Percentiles rank a stretch among this genome's conserved stretches.
Conservation (phyloP, 2,113 vertebrate species). For the Rhombomys opimus region DNA sequence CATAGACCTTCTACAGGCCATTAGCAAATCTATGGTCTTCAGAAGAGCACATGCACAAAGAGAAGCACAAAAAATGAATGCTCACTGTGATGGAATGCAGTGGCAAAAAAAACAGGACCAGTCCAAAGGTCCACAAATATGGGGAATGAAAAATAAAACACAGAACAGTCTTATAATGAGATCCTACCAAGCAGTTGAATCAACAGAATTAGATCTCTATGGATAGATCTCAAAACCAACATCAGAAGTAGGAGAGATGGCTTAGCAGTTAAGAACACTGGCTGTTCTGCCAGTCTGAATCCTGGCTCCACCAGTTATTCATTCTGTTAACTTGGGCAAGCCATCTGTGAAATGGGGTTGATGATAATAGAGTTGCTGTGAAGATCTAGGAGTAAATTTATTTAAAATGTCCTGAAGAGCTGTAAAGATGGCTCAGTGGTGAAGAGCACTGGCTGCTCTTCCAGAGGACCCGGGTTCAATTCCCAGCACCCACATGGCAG, state of each 20-base stretch:
- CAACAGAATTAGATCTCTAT: conserved; percentile 38
- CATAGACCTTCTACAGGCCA: not conserved
- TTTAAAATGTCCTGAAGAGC: not conserved
- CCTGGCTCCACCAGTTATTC: conserved; percentile 28
- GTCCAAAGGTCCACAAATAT: conserved; percentile 37
- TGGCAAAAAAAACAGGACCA: not conserved
- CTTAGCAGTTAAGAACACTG: not conserved
- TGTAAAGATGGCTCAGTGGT: no score
- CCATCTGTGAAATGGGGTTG: conserved; percentile 45
- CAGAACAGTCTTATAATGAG: not conserved
- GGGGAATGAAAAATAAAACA: conserved; percentile 32
- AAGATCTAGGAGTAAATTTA: conserved; percentile 31
- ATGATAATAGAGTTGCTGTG: not conserved
- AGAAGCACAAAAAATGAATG: conserved; percentile 3
- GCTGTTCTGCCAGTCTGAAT: conserved; percentile 10
- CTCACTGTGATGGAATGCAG: not conserved
- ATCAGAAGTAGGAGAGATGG: not conserved
- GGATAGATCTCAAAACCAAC: conserved; percentile 52
- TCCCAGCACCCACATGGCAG: no score
- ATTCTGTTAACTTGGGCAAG: conserved; percentile 48
- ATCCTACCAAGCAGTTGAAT: not conserved
- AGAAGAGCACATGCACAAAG: conserved; percentile 5
- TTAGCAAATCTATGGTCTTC: not conserved
- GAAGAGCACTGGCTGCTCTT: no score
- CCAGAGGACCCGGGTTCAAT: no score